Percentiles rank a stretch among this genome's conserved stretches.
Conservation (phyloP, 2,797 vertebrate genomes). For the Alcedo quadribrachys region DNA sequence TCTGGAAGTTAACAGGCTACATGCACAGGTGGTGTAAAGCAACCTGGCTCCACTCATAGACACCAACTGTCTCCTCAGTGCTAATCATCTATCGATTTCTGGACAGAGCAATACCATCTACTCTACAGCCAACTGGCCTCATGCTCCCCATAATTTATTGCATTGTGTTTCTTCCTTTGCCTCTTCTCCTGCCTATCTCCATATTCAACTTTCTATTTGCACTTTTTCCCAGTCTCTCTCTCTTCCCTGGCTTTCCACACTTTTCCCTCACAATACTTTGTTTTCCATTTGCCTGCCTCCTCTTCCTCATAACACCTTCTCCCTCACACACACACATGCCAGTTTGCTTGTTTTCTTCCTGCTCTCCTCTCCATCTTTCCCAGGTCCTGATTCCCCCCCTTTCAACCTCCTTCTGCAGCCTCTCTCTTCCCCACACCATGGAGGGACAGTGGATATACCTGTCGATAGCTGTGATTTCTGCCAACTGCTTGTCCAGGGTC, state of each 20-base stretch:
- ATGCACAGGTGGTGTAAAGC: accelerated
- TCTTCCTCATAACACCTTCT: neutral
- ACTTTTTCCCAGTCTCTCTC: neutral
- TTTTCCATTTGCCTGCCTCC: neutral
- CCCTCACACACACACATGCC: neutral
- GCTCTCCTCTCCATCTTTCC: neutral
- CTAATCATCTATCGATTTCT: neutral
- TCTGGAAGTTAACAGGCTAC: neutral
- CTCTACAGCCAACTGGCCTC: neutral
- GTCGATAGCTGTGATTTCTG: constrained; percentile 13
- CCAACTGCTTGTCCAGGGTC: constrained; percentile 51
- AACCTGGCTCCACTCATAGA: neutral
- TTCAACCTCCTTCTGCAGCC: neutral
- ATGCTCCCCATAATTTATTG: neutral
- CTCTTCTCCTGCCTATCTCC: neutral
- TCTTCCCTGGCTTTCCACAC: neutral
- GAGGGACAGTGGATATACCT: neutral
- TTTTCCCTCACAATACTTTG: neutral
- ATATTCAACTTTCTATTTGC: neutral
- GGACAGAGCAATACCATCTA: neutral
- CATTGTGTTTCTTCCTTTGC: neutral
- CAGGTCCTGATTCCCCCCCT: neutral
- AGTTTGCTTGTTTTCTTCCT: neutral
- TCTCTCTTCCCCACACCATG: neutral
- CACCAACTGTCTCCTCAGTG: neutral